These are phyloP conservation scores for Thyatira batis DNA, from an alignment of 2,888 invertebrate species.

Conservation along the genomic window DNA sequence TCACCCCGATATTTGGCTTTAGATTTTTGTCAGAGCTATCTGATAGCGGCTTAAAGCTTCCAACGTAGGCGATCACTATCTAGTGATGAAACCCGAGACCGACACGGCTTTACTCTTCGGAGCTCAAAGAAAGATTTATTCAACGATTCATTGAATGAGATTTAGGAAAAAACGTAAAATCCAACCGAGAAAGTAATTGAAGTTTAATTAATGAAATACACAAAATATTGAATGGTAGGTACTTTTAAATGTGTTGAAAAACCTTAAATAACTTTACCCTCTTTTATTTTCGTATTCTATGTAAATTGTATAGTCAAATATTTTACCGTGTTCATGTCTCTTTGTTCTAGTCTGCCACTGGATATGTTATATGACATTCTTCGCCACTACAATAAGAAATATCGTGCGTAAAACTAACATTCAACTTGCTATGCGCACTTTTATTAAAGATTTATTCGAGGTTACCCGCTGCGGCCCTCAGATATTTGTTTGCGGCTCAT, in stretches of 20 bases:
- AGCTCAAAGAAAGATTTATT: neutral
- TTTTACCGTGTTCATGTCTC: neutral
- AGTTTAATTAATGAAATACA: too few relatives aligned
- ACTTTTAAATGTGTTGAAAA: too few relatives aligned
- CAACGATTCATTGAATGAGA: neutral
- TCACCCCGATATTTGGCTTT: too few relatives aligned
- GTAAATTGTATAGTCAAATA: too few relatives aligned
- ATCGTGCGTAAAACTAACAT: conserved; percentile 30
- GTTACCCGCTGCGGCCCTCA: conserved; percentile 25
- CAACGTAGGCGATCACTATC: neutral
- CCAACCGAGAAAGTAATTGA: too few relatives aligned
- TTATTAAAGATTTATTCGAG: conserved; percentile 44
- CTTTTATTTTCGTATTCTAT: neutral
- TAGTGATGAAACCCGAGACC: neutral
- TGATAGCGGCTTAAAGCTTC: neutral
- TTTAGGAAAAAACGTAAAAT: neutral
- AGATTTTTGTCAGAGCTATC: neutral
- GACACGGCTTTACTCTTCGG: neutral
- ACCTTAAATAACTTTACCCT: neutral
- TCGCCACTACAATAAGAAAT: neutral
- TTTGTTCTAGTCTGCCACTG: neutral
- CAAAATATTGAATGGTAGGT: too few relatives aligned
- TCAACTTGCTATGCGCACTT: conserved; percentile 29
- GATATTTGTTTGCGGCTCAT: conserved; percentile 45
- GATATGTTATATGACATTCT: neutral